Evolutionary conservation across 2,113 vertebrate genomes (phyloP), one percentile per base, ranked within the genome.

Genomic region (Gasterosteus aculeatus): DNA sequence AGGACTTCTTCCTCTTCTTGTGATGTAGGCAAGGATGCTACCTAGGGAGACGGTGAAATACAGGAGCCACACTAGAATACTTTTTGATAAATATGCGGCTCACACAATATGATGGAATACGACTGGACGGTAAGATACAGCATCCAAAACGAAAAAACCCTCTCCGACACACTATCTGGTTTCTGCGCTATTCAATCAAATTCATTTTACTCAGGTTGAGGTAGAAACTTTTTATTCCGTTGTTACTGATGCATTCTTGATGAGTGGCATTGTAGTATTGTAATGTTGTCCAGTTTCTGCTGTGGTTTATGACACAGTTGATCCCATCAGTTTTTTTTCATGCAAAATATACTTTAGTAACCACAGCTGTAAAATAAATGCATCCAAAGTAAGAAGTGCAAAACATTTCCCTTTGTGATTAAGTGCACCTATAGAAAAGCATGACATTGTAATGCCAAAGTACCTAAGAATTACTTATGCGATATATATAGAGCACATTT

Each of bases 11-110:
- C 93, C 66, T 90, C 86, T 35, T 44, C 78, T n/a, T 69, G 44
- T 12, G 75, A 61, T 56, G 61, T 29, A 83, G 95, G 90, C 73
- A 93, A 93, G 0, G 91, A 95, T 53, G 96, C 95, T 42, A 98
- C 97, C 97, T 99, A 91, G 71, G 22, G 62, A 29, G 33, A 56
- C 39, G 31, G 14, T 0, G 51, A 54, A 65, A 46, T 10, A 46
- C 10, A 1, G 0, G 44, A 38, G 3, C 39, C 2, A 69, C 16
- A n/a, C 31, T 15, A 31, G 15, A 31, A 64, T 26, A 26, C 26
- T 18, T 19, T 10, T n/a, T 0, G 1, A 10, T 1, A 10, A 26
- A 57, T 56, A 46, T 35, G 18, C 51, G 12, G 58, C 38, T 29
- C 31, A 31, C 15, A 47, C 3, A 58, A 7, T 60, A 60, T 41